A percentile compares a stretch with the other conserved stretches of the same genome.
phyloP scores from a whole-genome alignment of 2,797 vertebrate species.

The Malacoraja senta region DNA sequence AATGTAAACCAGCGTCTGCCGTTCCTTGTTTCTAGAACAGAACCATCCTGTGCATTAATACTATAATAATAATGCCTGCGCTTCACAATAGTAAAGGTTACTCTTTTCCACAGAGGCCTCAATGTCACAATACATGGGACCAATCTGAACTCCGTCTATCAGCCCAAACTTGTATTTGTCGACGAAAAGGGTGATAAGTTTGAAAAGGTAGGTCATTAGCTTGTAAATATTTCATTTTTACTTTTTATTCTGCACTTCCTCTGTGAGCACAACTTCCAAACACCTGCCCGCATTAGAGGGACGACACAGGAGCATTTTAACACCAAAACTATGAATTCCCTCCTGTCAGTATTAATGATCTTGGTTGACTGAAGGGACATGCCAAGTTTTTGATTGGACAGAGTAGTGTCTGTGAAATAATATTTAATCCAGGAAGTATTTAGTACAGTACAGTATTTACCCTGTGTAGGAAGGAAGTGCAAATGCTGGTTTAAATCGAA shows the following conservation, averaged over 20 bases:
- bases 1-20: no score
- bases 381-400: not conserved
- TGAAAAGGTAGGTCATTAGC: not conserved
- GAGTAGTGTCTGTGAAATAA: not conserved
- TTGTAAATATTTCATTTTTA: not conserved
- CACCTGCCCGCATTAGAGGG: no score
- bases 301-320: not conserved
- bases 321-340: not conserved
- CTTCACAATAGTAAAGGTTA: not conserved
- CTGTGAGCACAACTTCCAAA: no score
- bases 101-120: constrained; percentile 60
- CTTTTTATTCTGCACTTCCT: not conserved
- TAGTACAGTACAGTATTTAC: no score
- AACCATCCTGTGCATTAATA: not conserved
- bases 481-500: no score
- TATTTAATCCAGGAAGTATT: not conserved
- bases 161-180: constrained; percentile 45
- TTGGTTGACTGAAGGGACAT: not conserved
- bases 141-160: constrained; percentile 77
- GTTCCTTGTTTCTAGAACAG: no score
- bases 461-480: no score
- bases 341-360: not conserved
- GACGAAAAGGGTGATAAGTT: not conserved
- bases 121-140: constrained; percentile 70
- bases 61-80: not conserved